Evolutionary conservation across 64 coral and sea anemone species (phyloP).

Genomic region (Acropora tenuis): DNA sequence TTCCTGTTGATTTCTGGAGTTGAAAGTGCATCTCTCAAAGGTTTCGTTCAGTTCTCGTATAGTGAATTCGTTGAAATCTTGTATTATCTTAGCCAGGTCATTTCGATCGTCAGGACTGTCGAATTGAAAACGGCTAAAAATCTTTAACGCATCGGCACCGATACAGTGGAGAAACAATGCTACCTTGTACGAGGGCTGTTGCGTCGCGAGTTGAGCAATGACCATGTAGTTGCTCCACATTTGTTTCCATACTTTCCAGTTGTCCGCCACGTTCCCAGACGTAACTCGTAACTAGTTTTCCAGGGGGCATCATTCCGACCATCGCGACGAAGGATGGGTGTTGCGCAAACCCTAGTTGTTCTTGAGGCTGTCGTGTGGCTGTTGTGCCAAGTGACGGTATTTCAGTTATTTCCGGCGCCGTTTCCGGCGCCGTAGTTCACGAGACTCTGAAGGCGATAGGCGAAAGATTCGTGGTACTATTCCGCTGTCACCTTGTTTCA

Average conservation of each 20-base stretch:
- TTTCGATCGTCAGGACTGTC: constrained; percentile 42
- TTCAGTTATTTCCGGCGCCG: too few species aligned
- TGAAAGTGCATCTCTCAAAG: constrained; percentile 61
- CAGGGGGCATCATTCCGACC: constrained; percentile 34
- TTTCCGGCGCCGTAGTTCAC: too few species aligned
- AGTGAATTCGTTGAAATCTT: constrained; percentile 58
- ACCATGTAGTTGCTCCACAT: constrained; percentile 50
- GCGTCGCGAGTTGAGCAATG: constrained; percentile 34
- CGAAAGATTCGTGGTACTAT: too few species aligned
- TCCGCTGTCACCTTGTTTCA: too few species aligned
- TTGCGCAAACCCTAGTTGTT: background rate
- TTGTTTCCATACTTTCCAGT: constrained; percentile 66
- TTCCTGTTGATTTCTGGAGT: constrained; percentile 50
- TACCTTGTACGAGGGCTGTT: constrained; percentile 35
- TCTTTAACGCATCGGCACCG: constrained; percentile 9
- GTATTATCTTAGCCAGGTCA: constrained; percentile 28
- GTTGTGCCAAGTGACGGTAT: too few species aligned
- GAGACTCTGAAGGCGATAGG: too few species aligned
- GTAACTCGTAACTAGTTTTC: constrained; percentile 34
- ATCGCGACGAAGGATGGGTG: background rate
- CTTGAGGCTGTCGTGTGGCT: too few species aligned
- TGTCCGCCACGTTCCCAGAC: constrained; percentile 29
- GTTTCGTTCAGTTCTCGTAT: constrained; percentile 61
- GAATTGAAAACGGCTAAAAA: constrained; percentile 26
- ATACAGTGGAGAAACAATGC: constrained; percentile 58